Conservation (phyloP, 2,797 vertebrate genomes). For the Lepilemur ruficaudatus region DNA sequence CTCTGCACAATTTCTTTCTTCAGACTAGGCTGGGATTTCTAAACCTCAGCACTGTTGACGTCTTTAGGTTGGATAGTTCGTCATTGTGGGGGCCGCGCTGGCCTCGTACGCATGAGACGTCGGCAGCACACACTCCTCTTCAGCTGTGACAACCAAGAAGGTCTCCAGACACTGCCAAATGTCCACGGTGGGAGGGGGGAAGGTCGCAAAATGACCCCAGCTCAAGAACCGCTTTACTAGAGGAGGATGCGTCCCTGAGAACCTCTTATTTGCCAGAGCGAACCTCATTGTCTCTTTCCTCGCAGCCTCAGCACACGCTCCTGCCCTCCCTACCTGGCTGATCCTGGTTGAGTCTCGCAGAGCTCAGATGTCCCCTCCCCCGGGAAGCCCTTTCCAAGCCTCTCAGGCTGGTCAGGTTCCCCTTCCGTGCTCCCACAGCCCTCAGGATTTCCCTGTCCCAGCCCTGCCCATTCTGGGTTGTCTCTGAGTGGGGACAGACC, state of each 20-base stretch:
- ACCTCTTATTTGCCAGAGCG: background rate
- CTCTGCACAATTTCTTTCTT: background rate
- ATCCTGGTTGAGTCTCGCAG: too few relatives aligned
- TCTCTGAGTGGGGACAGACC: background rate
- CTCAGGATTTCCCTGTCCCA: background rate
- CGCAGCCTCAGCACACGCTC: fast-evolving
- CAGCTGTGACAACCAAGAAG: background rate
- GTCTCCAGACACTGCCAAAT: background rate
- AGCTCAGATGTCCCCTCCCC: background rate
- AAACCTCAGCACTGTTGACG: background rate
- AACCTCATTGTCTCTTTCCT: background rate
- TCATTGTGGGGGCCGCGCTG: fast-evolving
- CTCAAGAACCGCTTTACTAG: background rate
- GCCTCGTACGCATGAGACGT: background rate
- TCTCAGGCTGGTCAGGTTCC: background rate
- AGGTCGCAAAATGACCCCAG: background rate
- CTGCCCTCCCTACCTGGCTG: background rate
- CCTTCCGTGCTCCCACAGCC: background rate
- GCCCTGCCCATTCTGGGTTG: background rate
- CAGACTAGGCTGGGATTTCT: background rate
- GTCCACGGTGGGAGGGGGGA: background rate
- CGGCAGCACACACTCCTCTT: background rate
- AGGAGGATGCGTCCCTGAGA: background rate
- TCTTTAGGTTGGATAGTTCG: background rate
- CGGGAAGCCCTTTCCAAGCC: background rate